Evolutionary conservation across 2,888 invertebrate genomes (phyloP), one percentile per base, ranked within the genome.

Genomic region (Julus scandinavius): DNA sequence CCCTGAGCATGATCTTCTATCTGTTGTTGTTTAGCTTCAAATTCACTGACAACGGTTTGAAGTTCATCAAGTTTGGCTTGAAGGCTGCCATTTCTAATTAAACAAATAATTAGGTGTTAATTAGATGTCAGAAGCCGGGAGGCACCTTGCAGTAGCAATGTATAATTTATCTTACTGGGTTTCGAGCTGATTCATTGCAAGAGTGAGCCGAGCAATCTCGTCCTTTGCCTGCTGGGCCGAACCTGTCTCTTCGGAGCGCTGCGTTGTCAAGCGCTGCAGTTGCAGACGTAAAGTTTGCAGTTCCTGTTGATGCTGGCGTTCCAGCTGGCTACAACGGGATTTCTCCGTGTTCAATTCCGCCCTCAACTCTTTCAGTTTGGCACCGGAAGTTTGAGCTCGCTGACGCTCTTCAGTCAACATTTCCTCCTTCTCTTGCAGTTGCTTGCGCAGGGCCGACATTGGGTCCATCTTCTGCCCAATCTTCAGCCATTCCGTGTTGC

Each of bases 401-500:
- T 91, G 91, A 90, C 92, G 91, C 88, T 92, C 92, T 91, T 92
- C 91, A 88, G 91, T 91, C 72, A 92, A 90, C 50, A 91, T 90
- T 85, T 91, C 91, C 89, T 92, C 97, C 91, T 96, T 97, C 90
- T 98, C 97, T 40, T 96, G 96, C 49, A 98, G 93, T 92, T 98
- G 97, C 91, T 96, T 97, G 92, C 96, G 97, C 90, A 98, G 92
- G 91, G 96, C 96, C 90, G 96, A 96, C 90, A 97, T 94, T 0
- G 97, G 96, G 92, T 98, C 97, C 87, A 91, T 91, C 89, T 92
- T 92, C 90, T 96, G 95, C 87, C 96, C 95, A 83, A 96, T 96
- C 95, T 95, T 91, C 41, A 91, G 90, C 97, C 97, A 97, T 91
- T 97, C 97, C 91, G 96, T 95, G 90, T 95, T 94, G 49, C 92